These are phyloP conservation scores for Oenanthe melanoleuca DNA, from an alignment of 2,113 vertebrate species.

Conservation along the genomic window DNA sequence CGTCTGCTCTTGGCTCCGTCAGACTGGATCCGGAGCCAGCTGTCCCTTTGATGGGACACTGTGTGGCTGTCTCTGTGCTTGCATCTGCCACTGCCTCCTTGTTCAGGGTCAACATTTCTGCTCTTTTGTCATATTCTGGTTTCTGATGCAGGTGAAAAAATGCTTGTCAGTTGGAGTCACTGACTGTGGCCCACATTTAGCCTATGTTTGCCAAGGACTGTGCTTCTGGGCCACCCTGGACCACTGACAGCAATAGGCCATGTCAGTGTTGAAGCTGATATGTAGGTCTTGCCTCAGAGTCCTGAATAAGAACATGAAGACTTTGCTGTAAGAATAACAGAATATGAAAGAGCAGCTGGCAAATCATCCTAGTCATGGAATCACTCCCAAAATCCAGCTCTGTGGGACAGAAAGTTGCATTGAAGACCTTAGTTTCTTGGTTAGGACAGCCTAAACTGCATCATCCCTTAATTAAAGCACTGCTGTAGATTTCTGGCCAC, in stretches of 20 bases:
- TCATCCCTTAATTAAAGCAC: neutral
- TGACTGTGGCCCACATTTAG: neutral
- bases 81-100: neutral
- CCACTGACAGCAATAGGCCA: neutral
- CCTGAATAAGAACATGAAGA: neutral
- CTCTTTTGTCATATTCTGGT: neutral
- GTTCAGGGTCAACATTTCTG: neutral
- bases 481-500: neutral
- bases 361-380: neutral
- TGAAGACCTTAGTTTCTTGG: neutral
- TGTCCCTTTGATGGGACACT: neutral
- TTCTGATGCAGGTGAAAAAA: neutral
- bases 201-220: neutral
- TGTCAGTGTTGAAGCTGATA: neutral
- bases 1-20: neutral
- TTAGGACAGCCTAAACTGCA: neutral
- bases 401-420: neutral
- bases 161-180: neutral
- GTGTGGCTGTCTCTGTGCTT: neutral
- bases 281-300: accelerated
- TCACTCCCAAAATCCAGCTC: neutral
- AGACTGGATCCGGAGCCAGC: accelerated
- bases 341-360: neutral
- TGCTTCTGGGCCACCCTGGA: neutral
- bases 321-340: neutral